phyloP scores from a whole-genome alignment of 2,113 vertebrate genomes.

The Ammodytes dubius region DNA sequence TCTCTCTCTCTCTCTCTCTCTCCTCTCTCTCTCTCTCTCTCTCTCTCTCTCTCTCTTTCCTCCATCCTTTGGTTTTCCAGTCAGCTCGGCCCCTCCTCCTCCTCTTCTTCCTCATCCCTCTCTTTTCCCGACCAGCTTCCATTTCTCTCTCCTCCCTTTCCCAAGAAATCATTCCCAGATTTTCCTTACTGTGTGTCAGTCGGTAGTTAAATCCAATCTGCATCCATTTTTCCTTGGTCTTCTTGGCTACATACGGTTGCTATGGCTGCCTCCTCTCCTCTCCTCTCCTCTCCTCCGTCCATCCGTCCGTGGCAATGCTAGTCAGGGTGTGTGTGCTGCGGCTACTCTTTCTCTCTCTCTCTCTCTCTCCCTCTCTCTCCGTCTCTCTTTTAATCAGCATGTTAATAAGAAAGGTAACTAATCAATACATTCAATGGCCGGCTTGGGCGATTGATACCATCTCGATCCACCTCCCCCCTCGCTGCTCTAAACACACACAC shows the following conservation, averaged over 20 bases:
- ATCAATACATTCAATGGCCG: constrained; percentile 90
- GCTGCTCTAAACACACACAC: constrained; percentile 70
- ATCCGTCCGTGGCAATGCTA: constrained; percentile 53
- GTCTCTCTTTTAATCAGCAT: constrained; percentile 89
- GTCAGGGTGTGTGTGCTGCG: constrained; percentile 63
- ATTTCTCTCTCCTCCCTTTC: constrained; percentile 65
- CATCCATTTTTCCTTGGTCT: constrained; percentile 44
- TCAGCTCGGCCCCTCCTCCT: constrained; percentile 48
- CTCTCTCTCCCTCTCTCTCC: constrained; percentile 72
- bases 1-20: constrained; percentile 10
- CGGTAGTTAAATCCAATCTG: constrained; percentile 72
- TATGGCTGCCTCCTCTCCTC: constrained; percentile 34
- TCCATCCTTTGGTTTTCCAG: constrained; percentile 62
- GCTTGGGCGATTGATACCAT: constrained; percentile 88
- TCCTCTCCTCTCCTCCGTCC: constrained; percentile 20
- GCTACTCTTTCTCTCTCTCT: constrained; percentile 65
- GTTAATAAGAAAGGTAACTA: constrained; percentile 92
- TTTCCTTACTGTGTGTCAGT: constrained; percentile 47
- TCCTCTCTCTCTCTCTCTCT: constrained; percentile 48
- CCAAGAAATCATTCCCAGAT: constrained; percentile 54
- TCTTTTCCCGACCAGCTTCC: constrained; percentile 63
- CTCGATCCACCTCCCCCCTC: constrained; percentile 81
- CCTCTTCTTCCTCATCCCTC: constrained; percentile 55
- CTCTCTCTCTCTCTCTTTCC: constrained; percentile 50
- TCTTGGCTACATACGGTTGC: constrained; percentile 23